phyloP scores from a whole-genome alignment of 1,140 invertebrate species.

The Manduca sexta region DNA sequence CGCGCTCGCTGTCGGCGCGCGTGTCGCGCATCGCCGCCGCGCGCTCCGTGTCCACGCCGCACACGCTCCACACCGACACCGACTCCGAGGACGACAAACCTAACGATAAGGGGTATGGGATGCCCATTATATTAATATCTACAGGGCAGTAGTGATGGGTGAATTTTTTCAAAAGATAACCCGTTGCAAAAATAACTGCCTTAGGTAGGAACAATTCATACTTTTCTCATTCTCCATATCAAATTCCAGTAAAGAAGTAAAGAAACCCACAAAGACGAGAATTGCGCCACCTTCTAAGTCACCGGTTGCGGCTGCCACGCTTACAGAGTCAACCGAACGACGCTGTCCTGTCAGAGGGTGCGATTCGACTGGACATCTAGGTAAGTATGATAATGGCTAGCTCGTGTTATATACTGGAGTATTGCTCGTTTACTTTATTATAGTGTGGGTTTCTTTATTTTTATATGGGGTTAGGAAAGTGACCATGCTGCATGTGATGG shows the following conservation, averaged over 20 bases:
- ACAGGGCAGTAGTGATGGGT: too few relatives aligned
- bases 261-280: constrained; percentile 26
- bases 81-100: constrained; percentile 66
- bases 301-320: constrained; percentile 52
- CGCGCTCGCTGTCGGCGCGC: constrained; percentile 51
- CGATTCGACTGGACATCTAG: constrained; percentile 91
- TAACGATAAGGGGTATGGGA: constrained; percentile 49
- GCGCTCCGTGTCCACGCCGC: constrained; percentile 27
- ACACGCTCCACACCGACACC: constrained; percentile 58
- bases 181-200: too few relatives aligned
- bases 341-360: constrained; percentile 91
- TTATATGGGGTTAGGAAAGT: too few relatives aligned
- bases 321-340: constrained; percentile 74
- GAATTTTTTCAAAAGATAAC: too few relatives aligned
- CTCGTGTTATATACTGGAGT: too few relatives aligned
- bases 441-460: too few relatives aligned
- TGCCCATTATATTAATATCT: too few relatives aligned
- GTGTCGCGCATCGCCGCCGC: constrained; percentile 1
- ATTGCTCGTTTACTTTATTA: too few relatives aligned
- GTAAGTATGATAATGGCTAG: constrained; percentile 31
- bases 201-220: too few relatives aligned
- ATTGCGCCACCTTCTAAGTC: constrained; percentile 52
- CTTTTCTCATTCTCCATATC: too few relatives aligned
- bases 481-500: too few relatives aligned
- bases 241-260: constrained; percentile 42